phyloP scores from a whole-genome alignment of 2,113 vertebrate genomes.

The Boleophthalmus pectinirostris region DNA sequence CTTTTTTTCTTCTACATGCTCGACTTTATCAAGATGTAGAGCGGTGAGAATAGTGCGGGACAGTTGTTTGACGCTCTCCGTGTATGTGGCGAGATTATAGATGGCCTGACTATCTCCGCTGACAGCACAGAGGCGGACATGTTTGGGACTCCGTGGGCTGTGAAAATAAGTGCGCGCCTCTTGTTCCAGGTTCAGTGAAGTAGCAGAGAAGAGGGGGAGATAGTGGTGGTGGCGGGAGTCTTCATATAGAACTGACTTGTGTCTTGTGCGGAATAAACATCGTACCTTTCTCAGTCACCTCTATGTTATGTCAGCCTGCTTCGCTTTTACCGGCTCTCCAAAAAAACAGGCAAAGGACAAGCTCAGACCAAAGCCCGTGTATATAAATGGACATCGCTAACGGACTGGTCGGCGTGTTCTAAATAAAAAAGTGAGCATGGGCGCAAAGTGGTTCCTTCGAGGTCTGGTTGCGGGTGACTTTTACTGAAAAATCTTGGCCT shows the following conservation, averaged over 20 bases:
- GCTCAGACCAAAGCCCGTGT: neutral
- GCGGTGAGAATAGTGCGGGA: slow-evolving; percentile 48
- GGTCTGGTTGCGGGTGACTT: too few relatives aligned
- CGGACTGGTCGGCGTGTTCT: too few relatives aligned
- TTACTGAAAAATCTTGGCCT: too few relatives aligned
- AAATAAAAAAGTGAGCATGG: too few relatives aligned
- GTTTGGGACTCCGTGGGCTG: slow-evolving; percentile 56
- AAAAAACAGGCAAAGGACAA: slow-evolving; percentile 7
- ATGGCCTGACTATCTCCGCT: slow-evolving; percentile 56
- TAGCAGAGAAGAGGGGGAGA: slow-evolving; percentile 4
- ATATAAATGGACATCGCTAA: too few relatives aligned
- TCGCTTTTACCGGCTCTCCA: slow-evolving; percentile 23
- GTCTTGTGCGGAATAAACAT: slow-evolving; percentile 12
- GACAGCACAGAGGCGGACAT: slow-evolving; percentile 38
- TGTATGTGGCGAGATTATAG: slow-evolving; percentile 52
- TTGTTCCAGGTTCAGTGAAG: slow-evolving; percentile 54
- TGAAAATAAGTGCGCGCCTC: slow-evolving; percentile 60
- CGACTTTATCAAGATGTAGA: slow-evolving; percentile 56
- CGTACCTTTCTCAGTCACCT: slow-evolving; percentile 14
- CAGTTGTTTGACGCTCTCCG: slow-evolving; percentile 40
- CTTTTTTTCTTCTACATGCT: slow-evolving; percentile 29
- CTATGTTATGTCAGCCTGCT: slow-evolving; percentile 23
- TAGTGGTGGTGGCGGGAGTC: slow-evolving; percentile 30
- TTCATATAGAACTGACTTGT: slow-evolving; percentile 52
- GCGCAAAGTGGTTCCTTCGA: too few relatives aligned